Evolutionary conservation across 2,113 vertebrate species (phyloP), one percentile per base, ranked within the genome.

Genomic region (Macrotis lagotis): DNA sequence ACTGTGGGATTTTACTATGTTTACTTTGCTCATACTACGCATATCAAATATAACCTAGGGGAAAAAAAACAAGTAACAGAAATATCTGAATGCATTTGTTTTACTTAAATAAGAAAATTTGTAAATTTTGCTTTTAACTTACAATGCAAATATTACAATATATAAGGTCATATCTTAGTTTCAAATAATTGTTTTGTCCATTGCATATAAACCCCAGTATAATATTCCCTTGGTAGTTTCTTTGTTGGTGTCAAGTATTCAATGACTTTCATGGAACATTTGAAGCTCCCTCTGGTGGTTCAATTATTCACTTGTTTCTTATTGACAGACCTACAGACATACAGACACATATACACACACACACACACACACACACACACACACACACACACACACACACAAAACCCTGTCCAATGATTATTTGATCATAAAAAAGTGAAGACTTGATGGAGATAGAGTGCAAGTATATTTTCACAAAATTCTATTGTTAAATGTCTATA

Each of bases 241-340:
- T 52, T 31, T 47, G 89, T 22, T 88, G 83, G 44, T 91, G 91
- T 94, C 8, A 95, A 93, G 22, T 93, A 53, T 90, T 93, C 89
- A 74, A 89, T 91, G 50, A 93, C 55, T 94, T 95, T 25, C 47
- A 11, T 51, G 16, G 91, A 74, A 93, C 44, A 89, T 9, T 91
- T 3, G 90, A 94, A 94, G 50, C 48, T 90, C 28, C 49, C 26
- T 94, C 26, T 92, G 74, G 94, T 83, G 66, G 66, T 83, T 83
- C 37, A 83, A 83, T 83, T 83, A 83, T 3, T 66, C 59, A 22
- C 19, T 83, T 22, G 16, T 44, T 83, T 44, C n/a, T 83, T 44
- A 83, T n/a, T 24, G 0, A 74, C 10, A 59, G 2, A 59, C 31
- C 14, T 11, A 31, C 1, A 59, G 2, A 59, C 28, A 59, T 11